Percentiles rank a stretch among this genome's conserved stretches.
phyloP scores from a whole-genome alignment of 2,797 vertebrate species.

The Galaxias olidus region DNA sequence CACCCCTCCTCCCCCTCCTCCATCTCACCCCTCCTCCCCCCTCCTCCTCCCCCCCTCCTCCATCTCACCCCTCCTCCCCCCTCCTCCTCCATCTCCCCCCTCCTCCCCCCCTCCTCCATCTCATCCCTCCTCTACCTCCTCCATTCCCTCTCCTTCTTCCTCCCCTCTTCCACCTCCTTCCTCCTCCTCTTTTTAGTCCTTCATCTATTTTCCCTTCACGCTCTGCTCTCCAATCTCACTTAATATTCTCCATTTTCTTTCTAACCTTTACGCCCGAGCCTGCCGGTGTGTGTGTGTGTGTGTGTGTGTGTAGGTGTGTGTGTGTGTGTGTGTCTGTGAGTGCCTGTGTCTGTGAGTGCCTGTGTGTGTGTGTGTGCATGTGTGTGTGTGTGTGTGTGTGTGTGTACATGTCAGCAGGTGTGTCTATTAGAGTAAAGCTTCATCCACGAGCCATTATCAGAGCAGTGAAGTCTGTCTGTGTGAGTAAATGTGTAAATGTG shows the following conservation, averaged over 20 bases:
- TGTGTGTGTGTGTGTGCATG: no score
- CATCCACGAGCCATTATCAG: no score
- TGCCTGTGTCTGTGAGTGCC: no score
- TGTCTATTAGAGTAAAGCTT: no score
- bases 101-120: neutral
- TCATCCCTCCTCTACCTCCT: neutral
- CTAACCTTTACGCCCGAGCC: slow-evolving; percentile 4
- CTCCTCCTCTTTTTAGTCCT: neutral
- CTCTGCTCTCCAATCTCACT: slow-evolving; percentile 1
- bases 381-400: neutral
- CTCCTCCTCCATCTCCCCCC: neutral
- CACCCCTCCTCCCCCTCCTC: neutral
- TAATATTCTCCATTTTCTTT: slow-evolving; percentile 21
- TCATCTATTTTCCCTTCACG: neutral
- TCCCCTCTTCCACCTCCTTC: neutral
- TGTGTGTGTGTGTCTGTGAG: no score
- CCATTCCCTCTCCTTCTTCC: neutral
- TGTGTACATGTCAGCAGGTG: no score
- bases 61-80: neutral
- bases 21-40: neutral
- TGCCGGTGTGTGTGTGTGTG: neutral
- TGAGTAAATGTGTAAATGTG: no score
- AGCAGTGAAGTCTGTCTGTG: no score
- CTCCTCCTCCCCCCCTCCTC: neutral
- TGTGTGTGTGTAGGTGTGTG: no score